Conservation (phyloP, 2,888 invertebrate genomes). For the Eledone cirrhosa region DNA sequence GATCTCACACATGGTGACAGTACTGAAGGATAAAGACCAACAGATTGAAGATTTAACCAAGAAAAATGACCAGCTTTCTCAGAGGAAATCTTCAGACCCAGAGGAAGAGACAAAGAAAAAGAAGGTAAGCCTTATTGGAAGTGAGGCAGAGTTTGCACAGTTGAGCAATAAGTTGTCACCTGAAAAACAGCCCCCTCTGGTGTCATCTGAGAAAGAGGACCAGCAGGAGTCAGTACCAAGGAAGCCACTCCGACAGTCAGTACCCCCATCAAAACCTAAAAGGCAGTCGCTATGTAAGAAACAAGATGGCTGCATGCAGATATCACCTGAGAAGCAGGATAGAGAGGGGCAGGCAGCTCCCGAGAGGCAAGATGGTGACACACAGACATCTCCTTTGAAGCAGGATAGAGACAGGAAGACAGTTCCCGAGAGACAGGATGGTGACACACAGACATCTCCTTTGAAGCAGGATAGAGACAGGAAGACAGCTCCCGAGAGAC, state of each 20-base stretch:
- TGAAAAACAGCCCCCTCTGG: background rate
- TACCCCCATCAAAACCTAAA: too few species aligned
- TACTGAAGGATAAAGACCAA: background rate
- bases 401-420: too few species aligned
- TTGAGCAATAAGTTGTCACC: background rate
- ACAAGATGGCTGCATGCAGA: too few species aligned
- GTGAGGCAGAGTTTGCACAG: conserved; percentile 1
- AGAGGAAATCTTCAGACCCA: conserved; percentile 2
- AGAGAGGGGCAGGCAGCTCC: too few species aligned
- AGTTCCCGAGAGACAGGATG: background rate
- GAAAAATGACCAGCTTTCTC: background rate
- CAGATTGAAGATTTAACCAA: background rate
- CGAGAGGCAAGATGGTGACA: background rate
- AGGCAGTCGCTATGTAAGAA: too few species aligned
- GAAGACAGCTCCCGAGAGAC: too few species aligned
- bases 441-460: background rate
- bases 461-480: background rate
- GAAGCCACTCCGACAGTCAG: too few species aligned
- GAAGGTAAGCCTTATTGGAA: conserved; percentile 26
- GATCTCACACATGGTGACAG: background rate
- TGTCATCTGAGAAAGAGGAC: too few species aligned
- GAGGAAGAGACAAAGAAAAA: conserved; percentile 26
- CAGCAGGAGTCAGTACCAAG: too few species aligned
- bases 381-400: background rate
- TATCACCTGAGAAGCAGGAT: too few species aligned